These are phyloP conservation scores for Chymomyza fuscimana DNA, from an alignment of 2,888 invertebrate species.

Conservation along the genomic window DNA sequence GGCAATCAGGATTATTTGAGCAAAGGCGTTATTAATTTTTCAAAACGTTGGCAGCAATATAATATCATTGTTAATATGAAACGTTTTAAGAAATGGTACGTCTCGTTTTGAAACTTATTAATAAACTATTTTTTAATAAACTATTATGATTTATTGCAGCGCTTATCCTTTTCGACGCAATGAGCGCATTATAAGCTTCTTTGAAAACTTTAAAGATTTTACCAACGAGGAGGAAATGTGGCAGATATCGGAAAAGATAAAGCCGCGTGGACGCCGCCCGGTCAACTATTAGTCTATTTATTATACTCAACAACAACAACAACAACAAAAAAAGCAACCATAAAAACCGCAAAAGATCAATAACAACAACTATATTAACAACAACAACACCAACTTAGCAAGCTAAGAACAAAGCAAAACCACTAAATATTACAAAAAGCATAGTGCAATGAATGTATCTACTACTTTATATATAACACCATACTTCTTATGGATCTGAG, in stretches of 20 bases:
- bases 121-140: background rate
- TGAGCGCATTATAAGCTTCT: slow-evolving; percentile 95
- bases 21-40: slow-evolving; percentile 95
- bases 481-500: background rate
- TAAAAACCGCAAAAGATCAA: slow-evolving; percentile 5
- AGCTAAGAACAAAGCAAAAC: background rate
- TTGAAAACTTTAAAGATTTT: slow-evolving; percentile 97
- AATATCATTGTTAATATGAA: slow-evolving; percentile 99
- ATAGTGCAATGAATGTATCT: background rate
- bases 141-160: slow-evolving; percentile 80
- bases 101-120: slow-evolving; percentile 71
- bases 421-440: background rate
- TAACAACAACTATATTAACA: slow-evolving; percentile 45
- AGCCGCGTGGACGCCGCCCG: slow-evolving; percentile 83
- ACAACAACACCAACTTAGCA: slow-evolving; percentile 14
- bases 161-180: slow-evolving; percentile 95
- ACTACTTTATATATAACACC: slow-evolving; percentile 5
- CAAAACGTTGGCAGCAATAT: slow-evolving; percentile 99
- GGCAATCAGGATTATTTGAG: slow-evolving; percentile 95
- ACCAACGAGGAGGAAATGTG: slow-evolving; percentile 98
- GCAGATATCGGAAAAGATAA: slow-evolving; percentile 98
- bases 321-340: background rate
- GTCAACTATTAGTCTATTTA: slow-evolving; percentile 68
- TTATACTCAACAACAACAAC: slow-evolving; percentile 8
- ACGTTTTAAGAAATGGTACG: slow-evolving; percentile 96